Percentiles rank a stretch among this genome's conserved stretches.
Evolutionary conservation across 2,888 invertebrate genomes (phyloP).

Genomic region (Hirtodrosophila confusa): DNA sequence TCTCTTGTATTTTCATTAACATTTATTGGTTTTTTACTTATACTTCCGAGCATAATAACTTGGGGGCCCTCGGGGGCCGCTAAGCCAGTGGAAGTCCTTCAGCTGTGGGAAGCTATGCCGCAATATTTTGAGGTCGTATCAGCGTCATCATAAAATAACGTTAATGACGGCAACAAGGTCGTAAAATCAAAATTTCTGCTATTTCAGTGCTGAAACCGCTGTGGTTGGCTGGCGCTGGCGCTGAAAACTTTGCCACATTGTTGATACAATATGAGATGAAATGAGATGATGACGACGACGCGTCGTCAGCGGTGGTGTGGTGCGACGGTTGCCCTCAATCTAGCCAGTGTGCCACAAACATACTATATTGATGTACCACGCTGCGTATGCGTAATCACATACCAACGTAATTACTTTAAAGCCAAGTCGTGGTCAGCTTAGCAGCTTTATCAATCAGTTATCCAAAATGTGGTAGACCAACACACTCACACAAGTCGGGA

Average conservation of each 20-base stretch:
- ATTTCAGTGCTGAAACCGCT: constrained; percentile 69
- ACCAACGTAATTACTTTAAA: constrained; percentile 63
- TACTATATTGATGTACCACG: constrained; percentile 25
- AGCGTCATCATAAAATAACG: constrained; percentile 81
- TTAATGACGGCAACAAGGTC: constrained; percentile 80
- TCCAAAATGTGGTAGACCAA: not conserved
- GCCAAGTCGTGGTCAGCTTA: constrained; percentile 26
- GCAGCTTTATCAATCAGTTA: not conserved
- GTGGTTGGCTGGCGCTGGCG: constrained; percentile 45
- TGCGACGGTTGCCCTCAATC: constrained; percentile 25
- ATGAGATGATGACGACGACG: constrained; percentile 15
- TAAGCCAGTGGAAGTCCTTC: constrained; percentile 52
- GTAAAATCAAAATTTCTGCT: constrained; percentile 81
- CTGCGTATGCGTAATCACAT: constrained; percentile 56
- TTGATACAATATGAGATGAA: constrained; percentile 41
- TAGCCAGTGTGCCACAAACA: constrained; percentile 24
- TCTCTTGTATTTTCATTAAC: constrained; percentile 81
- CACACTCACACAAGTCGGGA: not conserved
- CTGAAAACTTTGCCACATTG: constrained; percentile 66
- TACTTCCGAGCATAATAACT: constrained; percentile 66
- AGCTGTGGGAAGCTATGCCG: constrained; percentile 36
- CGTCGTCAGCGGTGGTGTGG: constrained; percentile 14
- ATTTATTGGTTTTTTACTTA: constrained; percentile 80
- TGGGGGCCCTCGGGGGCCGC: constrained; percentile 5
- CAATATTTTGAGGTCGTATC: constrained; percentile 78